Evolutionary conservation across 2,113 vertebrate genomes (phyloP), one percentile per base, ranked within the genome.

Genomic region (Donacobius atricapilla): DNA sequence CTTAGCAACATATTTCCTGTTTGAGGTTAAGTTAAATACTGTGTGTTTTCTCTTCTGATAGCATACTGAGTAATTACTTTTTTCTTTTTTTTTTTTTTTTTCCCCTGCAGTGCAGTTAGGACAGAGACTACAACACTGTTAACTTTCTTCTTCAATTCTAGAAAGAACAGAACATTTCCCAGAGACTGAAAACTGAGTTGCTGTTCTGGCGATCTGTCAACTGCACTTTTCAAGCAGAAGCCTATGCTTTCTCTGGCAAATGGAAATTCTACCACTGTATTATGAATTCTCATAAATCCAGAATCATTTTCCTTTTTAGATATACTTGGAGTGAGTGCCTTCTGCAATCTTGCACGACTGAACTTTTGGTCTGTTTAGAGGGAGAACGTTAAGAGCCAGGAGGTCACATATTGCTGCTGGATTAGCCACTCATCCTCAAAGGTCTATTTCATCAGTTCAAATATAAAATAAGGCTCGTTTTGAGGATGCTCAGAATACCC

Each of bases 1-100:
- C 31, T 86, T 86, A 47, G 76, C 79, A 88, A 47, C 60, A 51
- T 2, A 17, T 25, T 78, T 94, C 76, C 56, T 89, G 72, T 75
- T 78, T 51, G 75, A 92, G 90, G 92, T 64, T 71, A 44, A 83
- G 75, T 83, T 90, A 96, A 97, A 89, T 60, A 78, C 60, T 10
- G 12, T 37, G 7, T 87, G 21, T 35, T 68, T 85, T 83, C 78
- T 80, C 42, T 75, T 4, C 4, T 72, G 64, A 48, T 12, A 61
- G 23, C 18, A 22, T 4, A 33, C 40, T 54, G 16, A 48, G 83
- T 33, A 78, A 68, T 56, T 77, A 37, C 6, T 15, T 50, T 45
- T 79, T 48, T 14, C 0, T 27, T 15, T 14, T 61, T 44, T 79
- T 54, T 11, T 0, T 18, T 39, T 25, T 56, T 20, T 37, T 24